Evolutionary conservation across 2,797 vertebrate species (phyloP).

Genomic region (Salarias fasciatus): DNA sequence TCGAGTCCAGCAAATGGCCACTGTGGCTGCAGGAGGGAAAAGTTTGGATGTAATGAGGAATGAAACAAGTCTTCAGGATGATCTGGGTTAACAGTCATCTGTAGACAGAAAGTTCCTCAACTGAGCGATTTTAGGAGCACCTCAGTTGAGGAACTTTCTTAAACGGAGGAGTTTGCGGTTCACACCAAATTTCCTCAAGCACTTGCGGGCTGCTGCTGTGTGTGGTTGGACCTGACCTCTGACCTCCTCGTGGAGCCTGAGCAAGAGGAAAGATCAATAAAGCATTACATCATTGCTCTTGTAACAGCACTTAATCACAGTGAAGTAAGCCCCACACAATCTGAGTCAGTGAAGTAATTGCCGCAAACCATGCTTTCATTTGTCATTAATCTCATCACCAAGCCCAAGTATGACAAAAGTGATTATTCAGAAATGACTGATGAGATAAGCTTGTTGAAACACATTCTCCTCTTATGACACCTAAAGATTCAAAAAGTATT

Average conservation of each 20-base stretch:
- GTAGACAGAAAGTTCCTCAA: conserved; percentile 8
- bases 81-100: conserved; percentile 6
- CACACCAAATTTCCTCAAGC: conserved; percentile 9
- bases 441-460: conserved; percentile 25
- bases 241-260: conserved; percentile 34
- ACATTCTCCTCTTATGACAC: conserved; percentile 15
- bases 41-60: too few species aligned
- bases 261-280: conserved; percentile 35
- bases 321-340: background rate
- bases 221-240: conserved; percentile 40
- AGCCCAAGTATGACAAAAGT: conserved; percentile 18
- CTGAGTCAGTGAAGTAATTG: conserved; percentile 1
- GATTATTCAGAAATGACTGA: conserved; percentile 26
- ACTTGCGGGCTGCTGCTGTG: conserved; percentile 7
- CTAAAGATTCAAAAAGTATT: conserved; percentile 26
- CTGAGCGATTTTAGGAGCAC: too few species aligned
- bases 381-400: conserved; percentile 20
- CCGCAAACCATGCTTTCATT: conserved; percentile 14
- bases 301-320: conserved; percentile 15
- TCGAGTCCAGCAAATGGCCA: conserved; percentile 20
- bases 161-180: too few species aligned
- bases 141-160: too few species aligned
- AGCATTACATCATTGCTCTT: conserved; percentile 20
- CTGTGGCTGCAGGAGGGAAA: conserved; percentile 29
- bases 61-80: conserved; percentile 6